phyloP scores from a whole-genome alignment of 2,113 vertebrate species.

The Python bivittatus region DNA sequence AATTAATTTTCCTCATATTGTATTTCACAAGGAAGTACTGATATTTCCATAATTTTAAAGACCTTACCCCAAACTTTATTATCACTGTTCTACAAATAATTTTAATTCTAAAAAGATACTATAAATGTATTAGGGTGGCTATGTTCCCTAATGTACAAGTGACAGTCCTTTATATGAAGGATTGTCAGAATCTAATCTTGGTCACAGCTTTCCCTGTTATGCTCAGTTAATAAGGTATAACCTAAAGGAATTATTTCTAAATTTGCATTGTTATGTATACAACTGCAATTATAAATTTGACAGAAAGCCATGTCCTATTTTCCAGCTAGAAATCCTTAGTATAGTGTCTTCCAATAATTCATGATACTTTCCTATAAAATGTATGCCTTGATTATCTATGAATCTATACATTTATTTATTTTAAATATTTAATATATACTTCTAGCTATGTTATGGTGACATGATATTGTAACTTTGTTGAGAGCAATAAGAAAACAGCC shows the following conservation, averaged over 20 bases:
- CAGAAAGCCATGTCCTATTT: neutral
- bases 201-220: conserved; percentile 22
- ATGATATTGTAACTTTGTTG: neutral
- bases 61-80: neutral
- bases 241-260: neutral
- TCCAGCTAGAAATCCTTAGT: neutral
- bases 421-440: neutral
- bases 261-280: neutral
- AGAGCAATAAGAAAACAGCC: no score
- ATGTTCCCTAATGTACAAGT: neutral
- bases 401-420: neutral
- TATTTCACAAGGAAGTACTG: neutral
- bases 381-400: neutral
- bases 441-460: neutral
- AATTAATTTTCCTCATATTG: neutral
- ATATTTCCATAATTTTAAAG: neutral
- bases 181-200: neutral
- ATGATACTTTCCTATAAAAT: neutral
- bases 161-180: neutral
- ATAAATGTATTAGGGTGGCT: neutral
- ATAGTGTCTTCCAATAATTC: neutral
- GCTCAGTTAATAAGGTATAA: neutral
- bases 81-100: neutral
- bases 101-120: neutral
- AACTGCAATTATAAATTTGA: neutral